A percentile compares a stretch with the other conserved stretches of the same genome.
These are phyloP conservation scores for Centropristis striata DNA, from an alignment of 2,113 vertebrate genomes.

Conservation along the genomic window DNA sequence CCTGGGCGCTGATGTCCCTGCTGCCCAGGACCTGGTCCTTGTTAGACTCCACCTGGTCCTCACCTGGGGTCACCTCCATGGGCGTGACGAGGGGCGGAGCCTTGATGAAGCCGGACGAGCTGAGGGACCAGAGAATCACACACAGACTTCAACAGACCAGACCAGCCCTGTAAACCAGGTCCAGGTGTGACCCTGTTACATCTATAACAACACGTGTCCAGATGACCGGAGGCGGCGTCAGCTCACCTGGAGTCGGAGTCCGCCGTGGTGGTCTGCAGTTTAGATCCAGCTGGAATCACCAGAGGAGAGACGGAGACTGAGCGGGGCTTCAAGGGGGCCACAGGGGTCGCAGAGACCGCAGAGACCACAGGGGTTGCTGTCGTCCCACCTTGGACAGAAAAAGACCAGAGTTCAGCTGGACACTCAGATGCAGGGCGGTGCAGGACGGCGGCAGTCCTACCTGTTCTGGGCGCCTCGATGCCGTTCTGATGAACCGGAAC, in stretches of 20 bases:
- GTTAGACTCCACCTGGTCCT: slow-evolving; percentile 42
- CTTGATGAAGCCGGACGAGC: slow-evolving; percentile 22
- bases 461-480: slow-evolving; percentile 54
- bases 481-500: slow-evolving; percentile 77
- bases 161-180: background rate
- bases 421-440: background rate
- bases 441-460: slow-evolving; percentile 21
- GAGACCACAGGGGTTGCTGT: background rate
- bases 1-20: slow-evolving; percentile 50
- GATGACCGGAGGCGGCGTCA: background rate
- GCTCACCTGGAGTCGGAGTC: slow-evolving; percentile 55
- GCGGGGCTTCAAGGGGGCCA: slow-evolving; percentile 59
- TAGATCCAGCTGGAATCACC: slow-evolving; percentile 42
- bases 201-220: background rate
- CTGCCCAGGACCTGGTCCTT: slow-evolving; percentile 38
- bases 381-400: slow-evolving; percentile 2
- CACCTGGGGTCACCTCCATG: slow-evolving; percentile 48
- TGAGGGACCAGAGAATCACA: slow-evolving; percentile 35
- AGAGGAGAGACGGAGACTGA: slow-evolving; percentile 60
- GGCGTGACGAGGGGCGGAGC: slow-evolving; percentile 19
- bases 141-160: background rate
- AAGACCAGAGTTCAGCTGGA: too few species aligned
- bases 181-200: background rate
- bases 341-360: slow-evolving; percentile 52
- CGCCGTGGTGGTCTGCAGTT: background rate